Evolutionary conservation across 2,797 vertebrate species (phyloP), one percentile per base, ranked within the genome.

Genomic region (Pithecia hirsuta): DNA sequence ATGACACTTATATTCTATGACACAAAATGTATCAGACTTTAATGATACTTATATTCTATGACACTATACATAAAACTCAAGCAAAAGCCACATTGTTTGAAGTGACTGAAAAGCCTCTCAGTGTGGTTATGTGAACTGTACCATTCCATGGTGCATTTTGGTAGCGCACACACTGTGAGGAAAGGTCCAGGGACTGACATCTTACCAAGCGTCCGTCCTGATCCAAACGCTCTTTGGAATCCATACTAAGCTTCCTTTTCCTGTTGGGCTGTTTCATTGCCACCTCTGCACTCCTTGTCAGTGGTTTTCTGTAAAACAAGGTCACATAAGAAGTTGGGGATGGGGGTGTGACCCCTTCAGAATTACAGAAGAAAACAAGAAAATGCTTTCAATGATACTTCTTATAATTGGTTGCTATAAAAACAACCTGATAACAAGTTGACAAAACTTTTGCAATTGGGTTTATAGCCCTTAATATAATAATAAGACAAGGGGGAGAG

Each of bases 261-360:
- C 20, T 50, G n/a, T 46, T 97, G n/a, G 93, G 70, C 52, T 96
- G 97, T 76, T 48, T 78, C 36, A 96, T 72, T 48, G 57, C 89
- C 85, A 1, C 78, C 86, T 57, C 39, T 52, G 28, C 50, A n/a
- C 26, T 97, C 95, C 92, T 78, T 75, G 24, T 72, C 64, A 44
- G 52, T 1, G 52, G 33, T 76, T 85, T 41, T 79, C 94, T 91
- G 89, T 20, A 74, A 97, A 96, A 93, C 2, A 97, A 67, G 4
- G 15, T 2, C 61, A 33, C 11, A 61, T 26, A 36, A 94, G 52
- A 91, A 82, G 50, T 2, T 87, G 30, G 6, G 19, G 78, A 36
- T 26, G 28, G 6, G 3, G 72, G 13, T 2, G 36, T 20, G 10
- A 10, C 13, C 3, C 88, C 44, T 87, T 90, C 44, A 78, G 24